A percentile compares a stretch with the other conserved stretches of the same genome.
Evolutionary conservation across 1,140 invertebrate species (phyloP).

Genomic region (Drosophila fuyamai): DNA sequence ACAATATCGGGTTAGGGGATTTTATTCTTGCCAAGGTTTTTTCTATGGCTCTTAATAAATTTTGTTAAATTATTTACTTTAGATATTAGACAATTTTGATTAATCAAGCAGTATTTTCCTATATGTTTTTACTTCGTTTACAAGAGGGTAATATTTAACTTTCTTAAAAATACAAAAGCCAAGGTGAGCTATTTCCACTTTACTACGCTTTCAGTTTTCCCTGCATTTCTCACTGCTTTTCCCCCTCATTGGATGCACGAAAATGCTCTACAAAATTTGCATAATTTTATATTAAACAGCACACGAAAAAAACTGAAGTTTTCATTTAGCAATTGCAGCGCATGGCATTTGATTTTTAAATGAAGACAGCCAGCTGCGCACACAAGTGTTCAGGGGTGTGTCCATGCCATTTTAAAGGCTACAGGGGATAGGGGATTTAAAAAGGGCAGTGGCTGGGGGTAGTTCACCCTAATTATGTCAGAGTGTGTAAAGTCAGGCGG

Average conservation of each 20-base stretch:
- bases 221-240: slow-evolving; percentile 25
- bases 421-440: slow-evolving; percentile 8
- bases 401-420: neutral
- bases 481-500: slow-evolving; percentile 64
- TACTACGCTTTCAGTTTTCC: slow-evolving; percentile 1
- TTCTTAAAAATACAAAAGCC: neutral
- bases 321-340: slow-evolving; percentile 72
- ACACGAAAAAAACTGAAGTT: slow-evolving; percentile 49
- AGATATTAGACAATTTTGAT: too few relatives aligned
- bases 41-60: neutral
- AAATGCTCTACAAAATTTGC: slow-evolving; percentile 63
- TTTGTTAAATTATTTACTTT: too few relatives aligned
- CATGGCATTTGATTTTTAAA: slow-evolving; percentile 63
- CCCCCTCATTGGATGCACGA: slow-evolving; percentile 25
- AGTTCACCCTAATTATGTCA: slow-evolving; percentile 72
- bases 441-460: neutral
- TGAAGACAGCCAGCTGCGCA: slow-evolving; percentile 69
- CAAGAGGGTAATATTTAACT: neutral
- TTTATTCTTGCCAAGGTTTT: neutral
- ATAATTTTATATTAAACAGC: slow-evolving; percentile 72
- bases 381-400: slow-evolving; percentile 69
- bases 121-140: too few relatives aligned
- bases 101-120: too few relatives aligned
- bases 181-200: neutral
- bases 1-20: too few relatives aligned